Conservation (phyloP, 1,140 invertebrate genomes). For the Halesus radiatus region DNA sequence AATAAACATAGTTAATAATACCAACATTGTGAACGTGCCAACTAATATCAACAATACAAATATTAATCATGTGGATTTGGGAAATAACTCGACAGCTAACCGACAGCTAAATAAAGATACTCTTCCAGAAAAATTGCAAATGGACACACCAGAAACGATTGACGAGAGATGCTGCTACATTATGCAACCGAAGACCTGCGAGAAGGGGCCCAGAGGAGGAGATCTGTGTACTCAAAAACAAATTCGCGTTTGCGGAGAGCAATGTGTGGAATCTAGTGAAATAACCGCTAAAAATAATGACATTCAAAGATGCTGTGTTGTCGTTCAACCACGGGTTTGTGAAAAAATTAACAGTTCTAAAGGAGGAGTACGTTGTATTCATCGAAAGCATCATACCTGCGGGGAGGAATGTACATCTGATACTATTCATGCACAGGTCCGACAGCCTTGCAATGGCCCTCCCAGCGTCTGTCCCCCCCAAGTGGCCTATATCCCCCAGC, state of each 20-base stretch:
- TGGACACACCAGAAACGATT: too few species aligned
- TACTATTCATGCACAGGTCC: slow-evolving; percentile 50
- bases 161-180: too few species aligned
- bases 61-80: slow-evolving; percentile 51
- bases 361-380: slow-evolving; percentile 41
- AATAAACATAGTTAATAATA: slow-evolving; percentile 55
- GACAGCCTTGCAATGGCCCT: slow-evolving; percentile 47
- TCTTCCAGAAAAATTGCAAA: too few species aligned
- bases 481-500: slow-evolving; percentile 54
- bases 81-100: slow-evolving; percentile 19
- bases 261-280: too few species aligned
- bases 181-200: too few species aligned
- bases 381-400: slow-evolving; percentile 51
- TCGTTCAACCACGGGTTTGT: slow-evolving; percentile 54
- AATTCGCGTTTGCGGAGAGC: too few species aligned
- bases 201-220: too few species aligned
- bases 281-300: too few species aligned
- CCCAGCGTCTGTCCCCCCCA: slow-evolving; percentile 35
- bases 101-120: neutral
- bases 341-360: neutral
- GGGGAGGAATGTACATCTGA: slow-evolving; percentile 47
- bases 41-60: slow-evolving; percentile 55
- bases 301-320: slow-evolving; percentile 47
- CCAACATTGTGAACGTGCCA: slow-evolving; percentile 52
- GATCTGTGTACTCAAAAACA: too few species aligned